Evolutionary conservation across 2,113 vertebrate species (phyloP).

Genomic region (Aspidoscelis tigris): DNA sequence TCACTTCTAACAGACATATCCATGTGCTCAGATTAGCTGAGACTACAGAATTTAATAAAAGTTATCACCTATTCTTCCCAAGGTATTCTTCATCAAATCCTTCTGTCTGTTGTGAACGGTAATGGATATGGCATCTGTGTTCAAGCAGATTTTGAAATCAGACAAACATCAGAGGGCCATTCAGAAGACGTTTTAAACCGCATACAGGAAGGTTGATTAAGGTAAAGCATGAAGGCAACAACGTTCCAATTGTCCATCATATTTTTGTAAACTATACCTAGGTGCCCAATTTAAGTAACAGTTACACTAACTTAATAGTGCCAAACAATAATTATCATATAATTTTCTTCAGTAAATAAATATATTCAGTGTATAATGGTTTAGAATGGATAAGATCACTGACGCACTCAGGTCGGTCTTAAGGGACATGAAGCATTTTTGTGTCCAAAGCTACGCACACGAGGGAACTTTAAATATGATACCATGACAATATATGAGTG

Average conservation of each 20-base stretch:
- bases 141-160: not conserved
- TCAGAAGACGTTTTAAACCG: conserved; percentile 13
- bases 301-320: not conserved
- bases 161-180: conserved; percentile 14
- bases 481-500: not conserved
- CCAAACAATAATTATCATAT: not conserved
- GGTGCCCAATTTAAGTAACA: not conserved
- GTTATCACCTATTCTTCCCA: conserved; percentile 63
- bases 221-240: not conserved
- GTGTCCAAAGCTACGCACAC: not conserved
- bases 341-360: not conserved
- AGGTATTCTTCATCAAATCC: conserved; percentile 57
- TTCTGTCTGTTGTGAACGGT: conserved; percentile 41
- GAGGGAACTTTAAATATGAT: too few relatives aligned
- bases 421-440: not conserved
- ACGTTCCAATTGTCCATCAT: not conserved
- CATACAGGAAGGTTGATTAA: not conserved
- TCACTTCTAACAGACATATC: conserved; percentile 68
- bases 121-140: conserved; percentile 20
- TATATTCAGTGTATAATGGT: not conserved
- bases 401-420: not conserved
- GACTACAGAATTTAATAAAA: conserved; percentile 73
- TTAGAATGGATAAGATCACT: not conserved
- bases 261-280: not conserved
- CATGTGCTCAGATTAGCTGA: conserved; percentile 67